Evolutionary conservation across 2,797 vertebrate genomes (phyloP).

Genomic region (Amazonetta brasiliensis): DNA sequence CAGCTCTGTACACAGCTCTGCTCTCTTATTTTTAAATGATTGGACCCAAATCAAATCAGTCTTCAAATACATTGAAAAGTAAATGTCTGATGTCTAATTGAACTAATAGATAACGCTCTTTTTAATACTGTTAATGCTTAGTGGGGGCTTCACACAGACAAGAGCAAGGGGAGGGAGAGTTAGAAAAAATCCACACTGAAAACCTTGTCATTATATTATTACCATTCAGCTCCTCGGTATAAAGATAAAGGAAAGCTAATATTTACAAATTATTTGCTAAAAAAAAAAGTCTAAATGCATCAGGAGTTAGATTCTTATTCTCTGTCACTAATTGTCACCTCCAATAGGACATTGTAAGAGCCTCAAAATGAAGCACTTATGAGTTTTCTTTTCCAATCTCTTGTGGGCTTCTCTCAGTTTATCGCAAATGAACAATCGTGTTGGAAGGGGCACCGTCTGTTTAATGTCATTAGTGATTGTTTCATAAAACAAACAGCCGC

Average conservation of each 20-base stretch:
- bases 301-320: slow-evolving; percentile 29
- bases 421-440: slow-evolving; percentile 82
- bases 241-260: slow-evolving; percentile 69
- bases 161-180: slow-evolving; percentile 26
- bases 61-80: slow-evolving; percentile 81
- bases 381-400: slow-evolving; percentile 81
- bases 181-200: slow-evolving; percentile 32
- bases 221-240: slow-evolving; percentile 40
- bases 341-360: slow-evolving; percentile 65
- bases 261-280: slow-evolving; percentile 50
- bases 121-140: slow-evolving; percentile 74
- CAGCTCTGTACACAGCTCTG: slow-evolving; percentile 73
- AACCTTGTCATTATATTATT: slow-evolving; percentile 63
- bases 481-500: slow-evolving; percentile 84
- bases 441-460: slow-evolving; percentile 83
- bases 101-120: slow-evolving; percentile 78
- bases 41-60: slow-evolving; percentile 82
- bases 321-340: slow-evolving; percentile 72
- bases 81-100: slow-evolving; percentile 81
- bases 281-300: background rate
- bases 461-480: slow-evolving; percentile 86
- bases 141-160: slow-evolving; percentile 41
- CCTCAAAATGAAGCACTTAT: slow-evolving; percentile 75
- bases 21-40: slow-evolving; percentile 79
- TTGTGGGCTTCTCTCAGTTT: slow-evolving; percentile 80